Evolutionary conservation across 2,888 invertebrate species (phyloP), one percentile per base, ranked within the genome.

Genomic region (Pseudococcus viburni): DNA sequence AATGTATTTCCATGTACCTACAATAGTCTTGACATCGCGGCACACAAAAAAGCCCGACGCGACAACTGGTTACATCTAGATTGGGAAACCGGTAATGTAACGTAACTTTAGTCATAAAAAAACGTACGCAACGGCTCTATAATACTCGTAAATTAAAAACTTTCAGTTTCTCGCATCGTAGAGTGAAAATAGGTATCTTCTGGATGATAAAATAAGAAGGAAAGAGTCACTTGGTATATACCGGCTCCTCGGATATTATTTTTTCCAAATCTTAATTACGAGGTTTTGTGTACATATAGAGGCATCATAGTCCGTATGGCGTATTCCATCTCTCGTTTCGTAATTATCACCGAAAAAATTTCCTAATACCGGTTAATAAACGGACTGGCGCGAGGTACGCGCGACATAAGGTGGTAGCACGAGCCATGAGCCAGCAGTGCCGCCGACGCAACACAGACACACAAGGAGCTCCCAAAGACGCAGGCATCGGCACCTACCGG

Each of bases 371-470:
- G 77, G 86, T 77, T 86, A 73, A 86, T 86, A 86, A 77, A 86
- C 26, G 59, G n/a, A 84, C 48, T 17, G 73, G 19, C 48, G 42
- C 64, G 86, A 64, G 19, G 42, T 73, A 48, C 73, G 42, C 19
- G 86, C 80, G 87, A 87, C 87, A 87, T 73, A 87, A 77, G 87
- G 87, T 87, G 59, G 83, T 59, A 83, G 88, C 88, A 88, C 88
- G 88, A 88, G 88, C 88, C 86, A 86, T 33, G n/a, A n/a, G n/a
- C n/a, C n/a, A n/a, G n/a, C 80, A 39, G 19, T 19, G 15, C 55
- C 42, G 17, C 48, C 51, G 55, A 59, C 84, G 59, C 84, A 59
- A 15, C 55, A 46, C 15, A 55, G 11, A 51, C 51, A 59, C 17
- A 26, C 22, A 46, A 22, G 22, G 11, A 64, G 64, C 19, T 64